Base-by-base conservation (phyloP, 2,797 vertebrate genomes). In the Petrocephalus schoutedeni region DNA sequence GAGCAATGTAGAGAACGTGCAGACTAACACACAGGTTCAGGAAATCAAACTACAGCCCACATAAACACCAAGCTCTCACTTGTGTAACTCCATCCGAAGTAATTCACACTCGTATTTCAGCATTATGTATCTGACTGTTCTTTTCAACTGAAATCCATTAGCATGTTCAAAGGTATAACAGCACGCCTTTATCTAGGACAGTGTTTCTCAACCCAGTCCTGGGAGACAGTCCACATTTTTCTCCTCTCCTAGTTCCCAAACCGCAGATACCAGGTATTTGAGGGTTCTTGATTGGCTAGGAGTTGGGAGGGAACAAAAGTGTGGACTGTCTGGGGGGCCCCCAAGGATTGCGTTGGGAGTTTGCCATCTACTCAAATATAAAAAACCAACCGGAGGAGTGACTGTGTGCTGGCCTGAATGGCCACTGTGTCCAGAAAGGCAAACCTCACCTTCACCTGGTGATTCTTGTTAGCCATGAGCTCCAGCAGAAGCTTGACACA, bases 401-500 rank as follows among this genome's bases (percentile, higher is more conserved):
- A 28, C 41, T 53, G 7, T 45, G 53, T 28, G 21, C n/a, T 6
- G 21, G 51, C 23, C 45, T 21, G 9, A n/a, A 16, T 85, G 49
- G 54, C 14, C 49, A 67, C 57, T 9, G 28, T 7, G 16, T n/a
- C 36, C 41, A 19, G 2, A 19, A 77, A 41, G 32, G 71, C 36
- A 45, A 19, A 19, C 71, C 0, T 94, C 53, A 98, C 98, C 95
- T 96, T 96, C 82, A 99, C 93, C 49, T 86, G 91, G 82, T 96
- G 95, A 1, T 92, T 90, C 0, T 93, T 91, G 8, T 97, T 96
- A 0, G 87, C 88, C 89, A 99, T 92, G 86, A 97, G 96, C 56
- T 98, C 97, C 0, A 93, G 92, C 74, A 99, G 90, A 45, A 94
- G 91, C 74, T 91, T 92, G 89, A 96, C 93, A 58, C 97, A 98